Percentiles rank a stretch among this genome's conserved stretches.
Evolutionary conservation across 35 echinoderm and acorn worm species (phyloP).

Genomic region (Lytechinus variegatus): DNA sequence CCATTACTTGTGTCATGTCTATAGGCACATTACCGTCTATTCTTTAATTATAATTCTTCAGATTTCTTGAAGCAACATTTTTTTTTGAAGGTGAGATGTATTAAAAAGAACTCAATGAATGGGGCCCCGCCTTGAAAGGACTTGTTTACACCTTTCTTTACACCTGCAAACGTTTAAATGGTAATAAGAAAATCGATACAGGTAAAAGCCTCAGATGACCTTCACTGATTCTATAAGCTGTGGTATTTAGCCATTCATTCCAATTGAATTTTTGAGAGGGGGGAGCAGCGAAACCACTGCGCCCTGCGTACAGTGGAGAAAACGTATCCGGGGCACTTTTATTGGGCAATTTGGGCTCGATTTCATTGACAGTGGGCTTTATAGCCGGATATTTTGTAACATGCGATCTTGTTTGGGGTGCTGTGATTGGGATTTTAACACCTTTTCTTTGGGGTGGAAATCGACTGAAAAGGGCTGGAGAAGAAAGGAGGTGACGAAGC

Average conservation of each 20-base stretch:
- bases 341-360: neutral
- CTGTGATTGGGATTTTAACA: conserved; percentile 1
- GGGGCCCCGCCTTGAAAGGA: neutral
- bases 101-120: neutral
- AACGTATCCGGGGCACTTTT: neutral
- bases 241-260: neutral
- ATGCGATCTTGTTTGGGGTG: neutral
- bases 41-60: neutral
- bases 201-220: neutral
- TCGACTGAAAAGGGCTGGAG: neutral
- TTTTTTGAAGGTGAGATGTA: neutral
- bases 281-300: too few relatives aligned
- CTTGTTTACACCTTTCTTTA: neutral
- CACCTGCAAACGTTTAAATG: neutral
- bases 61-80: neutral
- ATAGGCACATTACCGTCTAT: neutral
- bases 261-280: too few relatives aligned
- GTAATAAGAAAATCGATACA: neutral
- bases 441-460: neutral
- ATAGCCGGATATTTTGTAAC: neutral
- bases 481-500: neutral
- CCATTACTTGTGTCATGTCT: neutral
- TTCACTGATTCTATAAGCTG: neutral
- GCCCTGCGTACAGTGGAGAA: too few relatives aligned
- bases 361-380: neutral